A percentile compares a stretch with the other conserved stretches of the same genome.
Conservation (phyloP, 2,888 invertebrate genomes). For the Ommatoiulus sabulosus region DNA sequence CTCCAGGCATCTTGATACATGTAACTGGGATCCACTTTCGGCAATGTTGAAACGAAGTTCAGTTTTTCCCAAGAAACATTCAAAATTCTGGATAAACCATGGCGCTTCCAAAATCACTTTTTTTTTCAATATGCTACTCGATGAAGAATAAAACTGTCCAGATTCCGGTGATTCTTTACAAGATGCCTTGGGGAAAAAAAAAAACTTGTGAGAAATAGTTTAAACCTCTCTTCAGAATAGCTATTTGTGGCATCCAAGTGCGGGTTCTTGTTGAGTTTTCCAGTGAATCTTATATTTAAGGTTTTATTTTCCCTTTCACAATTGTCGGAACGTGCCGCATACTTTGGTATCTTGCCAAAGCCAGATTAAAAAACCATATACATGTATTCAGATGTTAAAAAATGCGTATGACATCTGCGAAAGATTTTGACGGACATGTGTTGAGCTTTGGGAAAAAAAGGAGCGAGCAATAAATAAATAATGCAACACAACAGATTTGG, state of each 20-base stretch:
- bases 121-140: no score
- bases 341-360: not conserved
- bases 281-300: not conserved
- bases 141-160: no score
- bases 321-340: not conserved
- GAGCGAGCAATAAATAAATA: not conserved
- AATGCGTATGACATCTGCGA: not conserved
- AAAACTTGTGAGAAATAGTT: no score
- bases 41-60: not conserved
- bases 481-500: not conserved
- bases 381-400: not conserved
- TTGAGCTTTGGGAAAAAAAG: not conserved
- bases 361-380: not conserved
- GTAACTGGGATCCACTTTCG: no score
- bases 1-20: not conserved
- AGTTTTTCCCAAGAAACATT: not conserved
- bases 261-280: not conserved
- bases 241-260: no score
- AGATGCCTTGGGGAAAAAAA: no score
- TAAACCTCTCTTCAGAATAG: no score
- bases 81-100: not conserved
- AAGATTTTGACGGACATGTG: slow-evolving; percentile 17
- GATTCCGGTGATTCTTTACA: no score
- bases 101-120: no score
- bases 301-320: not conserved